These are phyloP conservation scores for Pluvialis apricaria DNA, from an alignment of 2,113 vertebrate genomes.

Conservation along the genomic window DNA sequence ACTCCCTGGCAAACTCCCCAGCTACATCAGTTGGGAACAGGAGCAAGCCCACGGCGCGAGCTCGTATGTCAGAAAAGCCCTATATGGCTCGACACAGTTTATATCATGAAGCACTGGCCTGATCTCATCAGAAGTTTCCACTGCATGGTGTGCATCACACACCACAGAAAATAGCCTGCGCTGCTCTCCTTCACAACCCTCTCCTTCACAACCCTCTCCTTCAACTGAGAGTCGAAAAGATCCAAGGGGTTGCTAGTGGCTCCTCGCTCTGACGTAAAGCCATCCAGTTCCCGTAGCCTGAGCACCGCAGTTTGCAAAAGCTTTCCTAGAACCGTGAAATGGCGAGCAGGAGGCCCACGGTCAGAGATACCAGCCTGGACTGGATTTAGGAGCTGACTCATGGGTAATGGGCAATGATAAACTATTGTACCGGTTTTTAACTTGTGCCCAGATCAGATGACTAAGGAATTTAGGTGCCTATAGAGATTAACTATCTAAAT, in stretches of 20 bases:
- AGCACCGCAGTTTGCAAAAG: neutral
- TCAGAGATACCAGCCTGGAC: neutral
- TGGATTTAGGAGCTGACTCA: slow-evolving; percentile 25
- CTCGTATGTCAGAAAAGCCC: neutral
- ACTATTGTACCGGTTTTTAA: neutral
- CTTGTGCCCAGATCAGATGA: slow-evolving; percentile 18
- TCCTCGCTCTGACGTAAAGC: fast-evolving
- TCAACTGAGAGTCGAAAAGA: neutral
- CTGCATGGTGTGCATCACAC: neutral
- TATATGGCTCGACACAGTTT: neutral
- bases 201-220: fast-evolving
- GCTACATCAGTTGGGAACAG: neutral
- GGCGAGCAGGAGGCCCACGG: neutral
- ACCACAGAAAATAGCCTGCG: neutral
- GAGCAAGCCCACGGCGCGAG: neutral
- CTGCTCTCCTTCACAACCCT: neutral
- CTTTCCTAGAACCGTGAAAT: neutral
- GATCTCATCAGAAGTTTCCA: neutral
- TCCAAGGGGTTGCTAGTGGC: neutral
- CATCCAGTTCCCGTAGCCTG: fast-evolving
- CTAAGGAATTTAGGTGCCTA: slow-evolving; percentile 36
- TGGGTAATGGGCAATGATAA: neutral
- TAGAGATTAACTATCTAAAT: neutral
- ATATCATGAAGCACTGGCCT: neutral
- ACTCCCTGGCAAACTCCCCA: neutral